Evolutionary conservation across 2,113 vertebrate genomes (phyloP).

Genomic region (Embiotoca jacksoni): DNA sequence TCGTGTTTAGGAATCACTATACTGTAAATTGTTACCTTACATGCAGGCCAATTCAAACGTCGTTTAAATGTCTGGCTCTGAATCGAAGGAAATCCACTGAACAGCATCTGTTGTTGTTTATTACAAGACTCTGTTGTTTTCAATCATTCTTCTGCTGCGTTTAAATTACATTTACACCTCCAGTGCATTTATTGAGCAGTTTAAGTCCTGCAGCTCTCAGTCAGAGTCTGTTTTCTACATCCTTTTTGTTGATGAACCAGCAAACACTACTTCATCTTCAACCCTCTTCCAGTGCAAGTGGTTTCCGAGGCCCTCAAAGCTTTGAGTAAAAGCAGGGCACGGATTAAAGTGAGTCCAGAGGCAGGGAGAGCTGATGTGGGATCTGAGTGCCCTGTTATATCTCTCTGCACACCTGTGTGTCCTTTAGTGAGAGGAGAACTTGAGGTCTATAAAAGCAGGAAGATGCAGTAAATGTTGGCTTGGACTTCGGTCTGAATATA

Average conservation of each 20-base stretch:
- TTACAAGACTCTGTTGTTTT: not conserved
- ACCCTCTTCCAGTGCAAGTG: not conserved
- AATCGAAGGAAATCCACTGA: not conserved
- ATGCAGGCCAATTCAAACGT: no score
- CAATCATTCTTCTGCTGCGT: not conserved
- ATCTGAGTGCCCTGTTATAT: slow-evolving; percentile 7
- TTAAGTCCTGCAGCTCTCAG: slow-evolving; percentile 5
- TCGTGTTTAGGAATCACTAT: no score
- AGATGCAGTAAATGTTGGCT: no score
- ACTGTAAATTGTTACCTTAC: no score
- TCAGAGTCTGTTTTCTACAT: slow-evolving; percentile 16
- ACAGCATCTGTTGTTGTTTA: not conserved
- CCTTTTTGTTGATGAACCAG: not conserved
- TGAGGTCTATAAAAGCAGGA: no score
- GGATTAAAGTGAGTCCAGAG: slow-evolving; percentile 18
- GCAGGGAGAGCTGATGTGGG: slow-evolving; percentile 7
- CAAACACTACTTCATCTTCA: not conserved
- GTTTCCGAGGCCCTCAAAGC: slow-evolving; percentile 8
- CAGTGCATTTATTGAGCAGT: slow-evolving; percentile 12
- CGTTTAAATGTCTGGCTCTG: no score
- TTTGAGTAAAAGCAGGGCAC: not conserved
- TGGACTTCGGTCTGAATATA: no score
- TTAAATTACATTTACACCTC: not conserved
- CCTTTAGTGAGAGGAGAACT: no score
- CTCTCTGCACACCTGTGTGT: not conserved